Base-by-base conservation (phyloP, 2,888 invertebrate species). In the Desoria tigrina region DNA sequence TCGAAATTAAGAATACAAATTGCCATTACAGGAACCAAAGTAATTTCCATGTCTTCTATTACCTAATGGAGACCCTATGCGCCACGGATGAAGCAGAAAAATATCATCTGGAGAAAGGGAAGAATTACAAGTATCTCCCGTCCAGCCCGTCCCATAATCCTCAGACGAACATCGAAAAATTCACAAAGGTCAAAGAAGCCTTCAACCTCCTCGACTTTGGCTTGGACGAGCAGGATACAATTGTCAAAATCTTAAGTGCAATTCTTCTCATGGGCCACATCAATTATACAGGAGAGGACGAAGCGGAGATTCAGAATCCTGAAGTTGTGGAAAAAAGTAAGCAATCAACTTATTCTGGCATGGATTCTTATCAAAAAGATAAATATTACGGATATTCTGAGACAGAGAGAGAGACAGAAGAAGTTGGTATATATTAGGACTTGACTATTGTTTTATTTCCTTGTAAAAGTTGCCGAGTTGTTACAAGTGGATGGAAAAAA, bases 41-140 rank as follows among this genome's bases (percentile, higher is more conserved):
- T 58, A 95, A 93, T 78, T 95, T 93, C 79, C 89, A 94, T 79
- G 86, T 93, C 24, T 86, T 95, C 71, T 94, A 95, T 81, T 94
- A 92, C 79, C 87, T 94, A 74, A 92, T 92, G 80, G 93, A 94
- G 78, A 90, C 88, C 3, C 84, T 94, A 79, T 86, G 87, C 74
- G 84, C 86, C 14, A 84, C 85, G 21, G 86, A 87, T 61, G 84
- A 86, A 63, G 81, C 89, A 45, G 84, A 86, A 42, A 84, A 88
- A 51, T 89, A 90, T 74, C 81, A 83, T 67, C 81, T 95, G 50
- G 86, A 88, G 58, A 79, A 85, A 0, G 87, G 87, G 37, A 84
- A 88, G 73, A 85, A 85, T 69, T 90, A 92, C 80, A 84, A 89
- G 58, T 92, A 90, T 78, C 81, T 93, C 42, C 84, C 90, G 72